phyloP scores from a whole-genome alignment of 2,888 invertebrate genomes.

The Linnaemya tessellans region DNA sequence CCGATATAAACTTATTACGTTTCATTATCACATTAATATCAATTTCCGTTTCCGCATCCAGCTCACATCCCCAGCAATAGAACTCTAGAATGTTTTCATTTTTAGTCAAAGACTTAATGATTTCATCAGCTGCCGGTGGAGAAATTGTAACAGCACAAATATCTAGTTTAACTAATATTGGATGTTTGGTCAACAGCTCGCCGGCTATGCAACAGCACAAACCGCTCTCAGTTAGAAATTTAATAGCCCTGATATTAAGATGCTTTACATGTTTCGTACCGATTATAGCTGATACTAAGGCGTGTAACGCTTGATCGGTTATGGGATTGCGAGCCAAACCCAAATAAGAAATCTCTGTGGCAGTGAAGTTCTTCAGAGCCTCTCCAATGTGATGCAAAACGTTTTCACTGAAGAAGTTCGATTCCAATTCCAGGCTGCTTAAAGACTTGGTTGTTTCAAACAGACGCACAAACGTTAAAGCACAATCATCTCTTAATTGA shows the following conservation, averaged over 20 bases:
- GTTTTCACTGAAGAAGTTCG: slow-evolving; percentile 74
- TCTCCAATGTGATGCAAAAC: slow-evolving; percentile 67
- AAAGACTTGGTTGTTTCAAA: slow-evolving; percentile 73
- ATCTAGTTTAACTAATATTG: slow-evolving; percentile 73
- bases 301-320: slow-evolving; percentile 68
- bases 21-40: slow-evolving; percentile 77
- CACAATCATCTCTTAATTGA: slow-evolving; percentile 77
- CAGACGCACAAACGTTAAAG: slow-evolving; percentile 73
- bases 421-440: slow-evolving; percentile 75
- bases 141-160: slow-evolving; percentile 75
- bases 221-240: background rate
- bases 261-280: slow-evolving; percentile 73
- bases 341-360: slow-evolving; percentile 74
- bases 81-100: slow-evolving; percentile 75
- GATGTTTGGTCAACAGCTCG: slow-evolving; percentile 75
- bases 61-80: slow-evolving; percentile 76
- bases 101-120: slow-evolving; percentile 74
- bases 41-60: slow-evolving; percentile 75
- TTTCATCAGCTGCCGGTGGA: slow-evolving; percentile 2
- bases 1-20: slow-evolving; percentile 76
- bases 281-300: slow-evolving; percentile 70
- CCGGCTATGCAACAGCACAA: slow-evolving; percentile 69
- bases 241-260: slow-evolving; percentile 75
- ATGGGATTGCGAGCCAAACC: slow-evolving; percentile 78
- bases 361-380: slow-evolving; percentile 54